Percentiles rank a stretch among this genome's conserved stretches.
Evolutionary conservation across 2,113 vertebrate genomes (phyloP).

Genomic region (Nesoenas mayeri): DNA sequence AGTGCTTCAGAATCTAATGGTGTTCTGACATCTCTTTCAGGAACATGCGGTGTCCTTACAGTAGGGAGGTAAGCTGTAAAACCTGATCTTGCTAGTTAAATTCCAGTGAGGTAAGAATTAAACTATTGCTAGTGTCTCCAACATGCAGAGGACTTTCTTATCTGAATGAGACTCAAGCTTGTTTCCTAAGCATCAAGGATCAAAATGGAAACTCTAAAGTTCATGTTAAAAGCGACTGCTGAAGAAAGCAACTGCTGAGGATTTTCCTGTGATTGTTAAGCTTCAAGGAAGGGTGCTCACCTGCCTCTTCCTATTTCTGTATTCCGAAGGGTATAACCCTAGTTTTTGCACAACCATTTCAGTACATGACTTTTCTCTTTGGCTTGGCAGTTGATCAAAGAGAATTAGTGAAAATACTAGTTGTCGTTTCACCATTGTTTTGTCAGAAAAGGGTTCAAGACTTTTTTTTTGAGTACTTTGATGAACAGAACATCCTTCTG

Average conservation of each 20-base stretch:
- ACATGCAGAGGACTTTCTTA: not conserved
- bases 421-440: slow-evolving; percentile 51
- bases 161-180: not conserved
- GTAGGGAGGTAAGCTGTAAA: not conserved
- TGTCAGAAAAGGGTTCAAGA: slow-evolving; percentile 21
- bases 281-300: not conserved
- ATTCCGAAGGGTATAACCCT: not conserved
- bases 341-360: slow-evolving; percentile 9
- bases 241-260: not conserved
- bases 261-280: not conserved
- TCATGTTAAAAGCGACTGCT: not conserved
- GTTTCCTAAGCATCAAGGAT: not conserved
- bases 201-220: not conserved
- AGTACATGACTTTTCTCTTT: slow-evolving; percentile 8
- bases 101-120: not conserved
- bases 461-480: slow-evolving; percentile 7
- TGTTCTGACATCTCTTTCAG: not conserved
- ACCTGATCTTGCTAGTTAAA: not conserved
- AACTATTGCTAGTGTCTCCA: not conserved
- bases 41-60: not conserved
- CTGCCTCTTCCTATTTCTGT: slow-evolving; percentile 35
- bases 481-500: slow-evolving; percentile 21
- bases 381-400: slow-evolving; percentile 30
- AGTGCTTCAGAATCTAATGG: not conserved
- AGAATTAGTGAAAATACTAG: slow-evolving; percentile 42